Base-by-base conservation (phyloP, 2,797 vertebrate genomes). In the Microctenopoma steveboyesi region DNA sequence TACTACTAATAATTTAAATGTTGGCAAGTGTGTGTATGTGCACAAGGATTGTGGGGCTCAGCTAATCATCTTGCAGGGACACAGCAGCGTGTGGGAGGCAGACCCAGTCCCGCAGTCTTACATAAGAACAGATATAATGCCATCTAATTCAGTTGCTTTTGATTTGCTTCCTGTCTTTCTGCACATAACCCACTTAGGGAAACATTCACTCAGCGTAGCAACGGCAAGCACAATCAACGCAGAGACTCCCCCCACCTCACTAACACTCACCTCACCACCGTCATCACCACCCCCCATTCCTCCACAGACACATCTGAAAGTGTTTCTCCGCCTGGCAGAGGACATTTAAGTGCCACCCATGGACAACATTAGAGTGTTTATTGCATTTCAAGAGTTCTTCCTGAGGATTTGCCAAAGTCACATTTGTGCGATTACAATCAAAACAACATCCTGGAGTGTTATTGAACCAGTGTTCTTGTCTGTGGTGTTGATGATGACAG, bases 91-190 rank as follows among this genome's bases (percentile, higher is more conserved):
- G 88, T 89, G 80, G 91, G 90, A 72, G 81, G 81, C 66, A 78
- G 74, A 62, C 77, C 67, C 72, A 75, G 64, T 79, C 79, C 87
- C 59, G 79, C 85, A 90, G 88, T 79, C 63, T 94, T 93, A 91
- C 81, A 89, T 94, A 93, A 92, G 57, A 86, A 82, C 63, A 43
- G 39, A 61, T 45, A 69, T 64, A 78, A 72, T 71, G 65, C 52
- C 60, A 64, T 78, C 71, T 76, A 65, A 88, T 92, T 90, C 65
- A 71, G 70, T 74, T 75, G 74, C 58, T 67, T 74, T 60, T 65
- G n/a, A 74, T 78, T 49, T 37, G 37, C 64, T 80, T 77, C 54
- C 73, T 81, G 69, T 75, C 65, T 73, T 58, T 75, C 65, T 69
- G 54, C 75, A 60, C 54, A 74, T 64, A 89, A 82, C 62, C 74